Evolutionary conservation across 1,140 invertebrate genomes (phyloP).

Genomic region (Zaprionus gabonicus): DNA sequence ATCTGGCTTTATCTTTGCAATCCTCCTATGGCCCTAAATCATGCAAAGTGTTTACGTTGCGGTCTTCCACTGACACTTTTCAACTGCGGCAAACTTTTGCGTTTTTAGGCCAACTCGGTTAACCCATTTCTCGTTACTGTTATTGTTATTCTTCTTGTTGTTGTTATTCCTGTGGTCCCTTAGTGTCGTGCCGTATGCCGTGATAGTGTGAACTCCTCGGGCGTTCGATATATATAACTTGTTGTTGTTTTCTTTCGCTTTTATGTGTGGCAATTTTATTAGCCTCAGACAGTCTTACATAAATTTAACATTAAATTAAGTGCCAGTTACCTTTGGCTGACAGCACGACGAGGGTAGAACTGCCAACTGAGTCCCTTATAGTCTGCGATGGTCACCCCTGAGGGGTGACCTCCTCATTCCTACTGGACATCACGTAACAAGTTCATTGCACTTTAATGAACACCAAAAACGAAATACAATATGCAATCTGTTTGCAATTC

Average conservation of each 20-base stretch:
- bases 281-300: conserved; percentile 72
- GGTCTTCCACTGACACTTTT: conserved; percentile 60
- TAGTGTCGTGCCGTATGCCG: background rate
- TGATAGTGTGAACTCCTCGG: conserved; percentile 58
- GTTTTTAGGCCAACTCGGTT: conserved; percentile 76
- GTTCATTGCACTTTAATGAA: conserved; percentile 81
- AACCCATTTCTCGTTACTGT: conserved; percentile 64
- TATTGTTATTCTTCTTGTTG: background rate
- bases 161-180: conserved; percentile 12
- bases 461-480: conserved; percentile 43
- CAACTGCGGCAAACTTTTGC: conserved; percentile 71
- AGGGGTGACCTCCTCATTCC: background rate
- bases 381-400: background rate
- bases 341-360: conserved; percentile 39
- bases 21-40: conserved; percentile 69
- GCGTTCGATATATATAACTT: conserved; percentile 31
- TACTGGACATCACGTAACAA: conserved; percentile 31
- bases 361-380: conserved; percentile 40
- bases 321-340: conserved; percentile 56
- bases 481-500: conserved; percentile 36
- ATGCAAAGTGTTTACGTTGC: conserved; percentile 71
- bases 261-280: conserved; percentile 73
- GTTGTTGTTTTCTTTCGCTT: conserved; percentile 36
- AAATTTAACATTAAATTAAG: conserved; percentile 80
- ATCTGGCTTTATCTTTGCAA: conserved; percentile 45